phyloP scores from a whole-genome alignment of 2,797 vertebrate genomes.

The Cryptoblepharus egeriae region DNA sequence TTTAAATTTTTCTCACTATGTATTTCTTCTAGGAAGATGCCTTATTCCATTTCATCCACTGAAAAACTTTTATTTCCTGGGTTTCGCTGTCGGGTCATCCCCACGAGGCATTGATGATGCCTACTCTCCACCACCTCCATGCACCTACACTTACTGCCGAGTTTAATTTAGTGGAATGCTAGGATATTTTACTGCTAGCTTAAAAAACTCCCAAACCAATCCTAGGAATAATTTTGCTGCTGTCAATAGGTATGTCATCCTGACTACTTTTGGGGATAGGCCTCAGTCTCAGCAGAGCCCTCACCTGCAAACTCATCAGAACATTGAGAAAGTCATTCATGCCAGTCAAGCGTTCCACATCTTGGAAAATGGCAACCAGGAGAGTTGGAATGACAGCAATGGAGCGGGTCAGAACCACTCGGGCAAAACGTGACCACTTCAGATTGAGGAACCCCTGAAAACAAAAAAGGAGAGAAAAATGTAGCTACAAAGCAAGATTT shows the following conservation, averaged over 20 bases:
- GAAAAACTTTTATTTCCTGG: neutral
- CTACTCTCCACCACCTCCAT: neutral
- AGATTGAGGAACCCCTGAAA: constrained; percentile 92
- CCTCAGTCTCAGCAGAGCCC: constrained; percentile 20
- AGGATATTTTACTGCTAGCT: neutral
- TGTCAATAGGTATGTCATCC: no score
- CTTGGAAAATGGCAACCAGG: constrained; percentile 92
- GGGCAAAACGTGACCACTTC: constrained; percentile 91
- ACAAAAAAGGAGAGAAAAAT: neutral
- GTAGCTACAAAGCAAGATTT: accelerated
- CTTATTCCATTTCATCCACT: neutral
- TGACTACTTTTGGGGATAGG: neutral
- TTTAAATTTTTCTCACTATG: no score
- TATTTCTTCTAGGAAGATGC: neutral
- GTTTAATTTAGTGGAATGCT: neutral
- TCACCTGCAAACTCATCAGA: constrained; percentile 95
- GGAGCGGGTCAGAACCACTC: constrained; percentile 92
- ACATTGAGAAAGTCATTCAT: constrained; percentile 99
- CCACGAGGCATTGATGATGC: neutral
- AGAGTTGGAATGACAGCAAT: constrained; percentile 92
- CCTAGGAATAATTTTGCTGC: neutral
- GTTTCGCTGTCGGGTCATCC: neutral
- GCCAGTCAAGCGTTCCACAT: constrained; percentile 89
- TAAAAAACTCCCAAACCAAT: no score
- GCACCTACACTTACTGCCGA: neutral